A percentile compares a stretch with the other conserved stretches of the same genome.
Conservation (phyloP, 2,797 vertebrate genomes). For the Miichthys miiuy region DNA sequence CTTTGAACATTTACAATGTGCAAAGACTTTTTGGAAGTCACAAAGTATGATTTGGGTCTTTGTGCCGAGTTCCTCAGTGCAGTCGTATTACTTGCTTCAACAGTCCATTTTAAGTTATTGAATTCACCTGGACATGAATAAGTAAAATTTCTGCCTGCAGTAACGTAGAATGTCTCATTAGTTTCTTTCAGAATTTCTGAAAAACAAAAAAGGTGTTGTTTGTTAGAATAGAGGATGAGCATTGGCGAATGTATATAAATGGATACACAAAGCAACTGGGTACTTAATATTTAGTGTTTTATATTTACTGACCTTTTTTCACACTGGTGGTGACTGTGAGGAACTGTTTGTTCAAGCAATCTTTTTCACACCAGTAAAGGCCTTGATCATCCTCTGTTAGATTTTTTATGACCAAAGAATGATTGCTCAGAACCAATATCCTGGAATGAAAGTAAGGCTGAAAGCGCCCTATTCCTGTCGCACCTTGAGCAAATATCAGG, state of each 20-base stretch:
- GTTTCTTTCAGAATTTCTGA: constrained; percentile 38
- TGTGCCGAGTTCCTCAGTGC: background rate
- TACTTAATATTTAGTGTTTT: background rate
- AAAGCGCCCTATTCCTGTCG: accelerated
- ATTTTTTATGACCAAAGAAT: constrained; percentile 59
- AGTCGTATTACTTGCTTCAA: constrained; percentile 18
- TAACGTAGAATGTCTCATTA: background rate
- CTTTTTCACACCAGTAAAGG: constrained; percentile 66
- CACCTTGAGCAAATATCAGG: background rate
- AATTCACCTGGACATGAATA: constrained; percentile 16
- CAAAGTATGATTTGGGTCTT: background rate
- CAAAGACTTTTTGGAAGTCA: constrained; percentile 32
- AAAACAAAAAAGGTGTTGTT: background rate
- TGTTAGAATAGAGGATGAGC: background rate
- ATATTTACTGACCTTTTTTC: constrained; percentile 59
- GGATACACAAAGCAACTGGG: background rate
- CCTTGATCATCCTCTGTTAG: constrained; percentile 64
- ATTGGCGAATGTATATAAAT: background rate
- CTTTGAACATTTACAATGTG: constrained; percentile 35
- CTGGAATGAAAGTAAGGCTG: accelerated
- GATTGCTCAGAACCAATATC: accelerated
- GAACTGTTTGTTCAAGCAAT: accelerated
- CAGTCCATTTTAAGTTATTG: constrained; percentile 40
- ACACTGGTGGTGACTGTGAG: constrained; percentile 25
- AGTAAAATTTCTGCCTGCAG: constrained; percentile 47